Percentiles rank a stretch among this genome's conserved stretches.
Evolutionary conservation across 92 coral and sea anemone species (phyloP).

Genomic region (Parazoanthus darwini): DNA sequence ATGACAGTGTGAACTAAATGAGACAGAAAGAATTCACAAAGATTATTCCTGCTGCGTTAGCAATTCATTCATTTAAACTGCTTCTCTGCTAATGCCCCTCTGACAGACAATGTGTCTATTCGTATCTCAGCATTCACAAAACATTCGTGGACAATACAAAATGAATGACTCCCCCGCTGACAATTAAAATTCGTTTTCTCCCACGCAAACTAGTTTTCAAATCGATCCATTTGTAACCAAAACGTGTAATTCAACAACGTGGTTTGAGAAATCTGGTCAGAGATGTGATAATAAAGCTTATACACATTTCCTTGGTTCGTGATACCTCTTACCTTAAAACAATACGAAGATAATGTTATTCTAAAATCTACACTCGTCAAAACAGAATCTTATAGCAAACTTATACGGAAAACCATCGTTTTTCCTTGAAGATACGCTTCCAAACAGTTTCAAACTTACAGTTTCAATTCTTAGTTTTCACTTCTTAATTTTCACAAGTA

Average conservation of each 20-base stretch:
- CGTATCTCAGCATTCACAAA: background rate
- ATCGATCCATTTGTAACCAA: conserved; percentile 11
- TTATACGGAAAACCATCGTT: background rate
- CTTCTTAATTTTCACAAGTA: background rate
- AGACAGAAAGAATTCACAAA: background rate
- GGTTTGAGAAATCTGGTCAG: background rate
- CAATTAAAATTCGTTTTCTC: background rate
- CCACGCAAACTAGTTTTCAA: background rate
- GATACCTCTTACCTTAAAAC: background rate
- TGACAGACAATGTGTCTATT: background rate
- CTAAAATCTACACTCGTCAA: background rate
- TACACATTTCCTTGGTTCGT: background rate
- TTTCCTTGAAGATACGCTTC: background rate
- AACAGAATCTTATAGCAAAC: background rate
- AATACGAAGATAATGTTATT: background rate
- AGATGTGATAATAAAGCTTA: background rate
- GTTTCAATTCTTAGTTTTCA: background rate
- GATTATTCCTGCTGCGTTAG: background rate
- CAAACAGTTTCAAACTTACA: background rate
- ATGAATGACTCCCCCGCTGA: background rate
- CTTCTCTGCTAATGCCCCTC: background rate
- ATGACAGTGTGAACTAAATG: background rate
- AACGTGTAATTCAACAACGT: background rate
- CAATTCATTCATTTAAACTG: background rate
- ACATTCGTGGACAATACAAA: background rate